Evolutionary conservation across 2,113 vertebrate genomes (phyloP).

Genomic region (Oophaga pumilio): DNA sequence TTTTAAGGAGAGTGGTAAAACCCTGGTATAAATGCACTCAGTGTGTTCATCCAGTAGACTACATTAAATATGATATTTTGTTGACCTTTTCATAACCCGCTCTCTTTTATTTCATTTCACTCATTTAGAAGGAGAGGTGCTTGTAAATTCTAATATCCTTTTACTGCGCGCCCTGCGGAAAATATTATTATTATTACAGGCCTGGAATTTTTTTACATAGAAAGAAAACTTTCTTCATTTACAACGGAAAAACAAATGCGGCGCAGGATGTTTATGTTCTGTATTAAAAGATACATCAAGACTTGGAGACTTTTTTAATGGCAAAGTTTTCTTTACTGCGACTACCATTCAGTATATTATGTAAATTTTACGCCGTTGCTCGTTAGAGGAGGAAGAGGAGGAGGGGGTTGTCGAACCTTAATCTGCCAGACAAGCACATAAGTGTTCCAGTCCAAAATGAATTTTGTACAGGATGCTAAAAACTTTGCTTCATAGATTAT

Average conservation of each 20-base stretch:
- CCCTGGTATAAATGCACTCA: conserved; percentile 37
- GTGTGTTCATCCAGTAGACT: conserved; percentile 27
- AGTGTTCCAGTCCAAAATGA: neutral
- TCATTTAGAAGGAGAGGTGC: conserved; percentile 9
- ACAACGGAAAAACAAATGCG: conserved; percentile 11
- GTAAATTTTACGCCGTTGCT: neutral
- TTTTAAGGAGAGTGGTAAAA: conserved; percentile 51
- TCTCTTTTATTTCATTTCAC: conserved; percentile 42
- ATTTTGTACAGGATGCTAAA: neutral
- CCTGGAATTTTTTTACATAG: conserved; percentile 20
- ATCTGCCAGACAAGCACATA: neutral
- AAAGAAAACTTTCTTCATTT: conserved; percentile 25
- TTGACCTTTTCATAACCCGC: conserved; percentile 48
- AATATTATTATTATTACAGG: conserved; percentile 11
- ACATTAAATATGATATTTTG: conserved; percentile 47
- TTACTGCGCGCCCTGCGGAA: conserved; percentile 8
- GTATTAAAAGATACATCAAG: conserved; percentile 17
- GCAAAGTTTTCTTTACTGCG: conserved; percentile 1
- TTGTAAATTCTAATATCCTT: conserved; percentile 36
- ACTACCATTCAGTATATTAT: neutral
- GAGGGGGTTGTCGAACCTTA: neutral
- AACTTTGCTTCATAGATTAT: neutral
- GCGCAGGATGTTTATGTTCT: conserved; percentile 10
- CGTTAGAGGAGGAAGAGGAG: neutral
- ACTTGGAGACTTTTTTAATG: conserved; percentile 12